Evolutionary conservation across 2,888 invertebrate genomes (phyloP).

Genomic region (Rhorus exstirpatorius): DNA sequence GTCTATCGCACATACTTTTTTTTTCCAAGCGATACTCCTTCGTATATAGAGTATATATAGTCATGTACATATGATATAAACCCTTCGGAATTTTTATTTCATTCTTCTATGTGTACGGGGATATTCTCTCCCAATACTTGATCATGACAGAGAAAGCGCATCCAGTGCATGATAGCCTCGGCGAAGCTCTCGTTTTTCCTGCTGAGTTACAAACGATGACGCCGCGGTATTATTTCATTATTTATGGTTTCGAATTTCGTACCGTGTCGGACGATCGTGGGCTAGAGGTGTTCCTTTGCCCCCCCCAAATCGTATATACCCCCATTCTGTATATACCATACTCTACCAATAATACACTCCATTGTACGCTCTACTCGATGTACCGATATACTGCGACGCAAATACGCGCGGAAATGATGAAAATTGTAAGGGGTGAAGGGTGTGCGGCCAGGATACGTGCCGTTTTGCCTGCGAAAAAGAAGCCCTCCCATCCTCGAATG

Average conservation of each 20-base stretch:
- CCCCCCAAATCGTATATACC: slow-evolving; percentile 44
- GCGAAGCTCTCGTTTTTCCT: slow-evolving; percentile 53
- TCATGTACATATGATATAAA: slow-evolving; percentile 1
- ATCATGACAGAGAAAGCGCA: slow-evolving; percentile 58
- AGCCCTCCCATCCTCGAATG: slow-evolving; percentile 10
- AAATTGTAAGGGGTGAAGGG: not conserved
- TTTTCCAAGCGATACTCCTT: not conserved
- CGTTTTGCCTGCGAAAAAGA: slow-evolving; percentile 49
- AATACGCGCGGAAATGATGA: slow-evolving; percentile 38
- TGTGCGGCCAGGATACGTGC: not conserved
- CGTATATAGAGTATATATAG: not conserved
- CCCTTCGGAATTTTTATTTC: slow-evolving; percentile 15
- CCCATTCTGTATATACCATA: slow-evolving; percentile 41
- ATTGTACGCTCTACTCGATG: slow-evolving; percentile 1
- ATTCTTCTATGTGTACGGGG: not conserved
- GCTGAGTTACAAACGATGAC: slow-evolving; percentile 80
- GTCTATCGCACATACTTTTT: slow-evolving; percentile 42
- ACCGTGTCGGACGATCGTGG: slow-evolving; percentile 41
- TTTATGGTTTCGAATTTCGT: slow-evolving; percentile 81
- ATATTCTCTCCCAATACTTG: slow-evolving; percentile 47
- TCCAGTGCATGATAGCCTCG: not conserved
- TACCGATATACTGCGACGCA: too few relatives aligned
- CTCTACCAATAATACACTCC: slow-evolving; percentile 37
- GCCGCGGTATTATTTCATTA: slow-evolving; percentile 81
- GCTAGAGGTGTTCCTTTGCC: slow-evolving; percentile 35